Conservation (phyloP, 2,888 invertebrate species). For the Cheilosia urbana region DNA sequence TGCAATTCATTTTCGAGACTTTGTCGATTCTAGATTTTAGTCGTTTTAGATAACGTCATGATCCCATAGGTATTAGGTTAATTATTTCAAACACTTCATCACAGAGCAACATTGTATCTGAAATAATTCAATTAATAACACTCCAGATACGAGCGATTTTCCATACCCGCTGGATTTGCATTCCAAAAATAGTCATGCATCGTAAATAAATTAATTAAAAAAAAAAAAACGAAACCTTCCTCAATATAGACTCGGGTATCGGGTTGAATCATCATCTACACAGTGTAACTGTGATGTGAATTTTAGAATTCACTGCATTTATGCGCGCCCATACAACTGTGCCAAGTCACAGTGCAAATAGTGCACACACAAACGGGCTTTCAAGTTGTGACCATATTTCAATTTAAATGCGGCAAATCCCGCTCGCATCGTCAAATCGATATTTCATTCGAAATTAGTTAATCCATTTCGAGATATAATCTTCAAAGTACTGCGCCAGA, state of each 20-base stretch:
- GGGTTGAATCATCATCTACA: slow-evolving; percentile 35
- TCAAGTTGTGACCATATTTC: slow-evolving; percentile 61
- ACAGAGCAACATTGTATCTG: not conserved
- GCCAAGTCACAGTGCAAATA: not conserved
- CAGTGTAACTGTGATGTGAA: slow-evolving; percentile 45
- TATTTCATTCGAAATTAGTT: slow-evolving; percentile 70
- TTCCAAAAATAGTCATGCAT: slow-evolving; percentile 67
- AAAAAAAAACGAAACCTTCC: slow-evolving; percentile 6
- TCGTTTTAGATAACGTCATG: too few species aligned
- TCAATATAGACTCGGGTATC: slow-evolving; percentile 16
- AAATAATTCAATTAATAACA: slow-evolving; percentile 32
- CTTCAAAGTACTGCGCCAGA: slow-evolving; percentile 7
- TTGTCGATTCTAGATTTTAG: too few species aligned
- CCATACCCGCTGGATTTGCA: slow-evolving; percentile 39
- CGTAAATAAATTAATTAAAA: slow-evolving; percentile 48
- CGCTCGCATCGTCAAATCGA: slow-evolving; percentile 46
- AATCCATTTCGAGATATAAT: slow-evolving; percentile 54
- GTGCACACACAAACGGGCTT: slow-evolving; percentile 17
- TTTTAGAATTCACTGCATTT: slow-evolving; percentile 43
- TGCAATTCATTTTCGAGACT: too few species aligned
- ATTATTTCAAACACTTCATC: not conserved
- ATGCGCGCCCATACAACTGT: slow-evolving; percentile 13
- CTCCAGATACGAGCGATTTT: slow-evolving; percentile 34
- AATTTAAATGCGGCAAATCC: slow-evolving; percentile 61
- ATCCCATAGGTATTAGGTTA: not conserved